Evolutionary conservation across 2,113 vertebrate species (phyloP).

Genomic region (Helogale parvula): DNA sequence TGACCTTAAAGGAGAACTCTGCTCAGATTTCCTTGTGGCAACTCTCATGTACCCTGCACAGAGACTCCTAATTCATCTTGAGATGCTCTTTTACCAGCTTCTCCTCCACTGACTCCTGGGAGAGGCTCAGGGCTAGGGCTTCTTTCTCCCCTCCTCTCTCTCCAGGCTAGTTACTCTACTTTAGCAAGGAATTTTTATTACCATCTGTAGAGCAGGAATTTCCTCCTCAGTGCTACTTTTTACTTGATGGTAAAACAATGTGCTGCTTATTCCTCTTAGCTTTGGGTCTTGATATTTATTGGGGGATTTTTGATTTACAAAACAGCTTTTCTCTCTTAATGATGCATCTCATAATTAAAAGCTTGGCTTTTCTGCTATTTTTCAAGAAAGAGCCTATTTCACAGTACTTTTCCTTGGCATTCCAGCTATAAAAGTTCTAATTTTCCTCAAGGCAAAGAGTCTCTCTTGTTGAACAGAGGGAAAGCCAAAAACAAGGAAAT

Average conservation of each 20-base stretch:
- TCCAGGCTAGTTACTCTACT: neutral
- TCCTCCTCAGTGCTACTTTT: neutral
- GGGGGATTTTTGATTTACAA: neutral
- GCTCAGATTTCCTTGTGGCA: neutral
- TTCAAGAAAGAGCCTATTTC: neutral
- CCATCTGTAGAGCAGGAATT: neutral
- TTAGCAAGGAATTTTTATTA: neutral
- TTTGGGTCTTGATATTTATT: neutral
- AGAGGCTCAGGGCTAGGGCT: neutral
- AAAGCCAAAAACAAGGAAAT: neutral
- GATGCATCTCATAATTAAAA: neutral
- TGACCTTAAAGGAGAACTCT: neutral
- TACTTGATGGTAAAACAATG: neutral
- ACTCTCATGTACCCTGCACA: neutral
- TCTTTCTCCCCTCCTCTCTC: neutral
- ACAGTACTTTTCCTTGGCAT: neutral
- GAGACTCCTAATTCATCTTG: neutral
- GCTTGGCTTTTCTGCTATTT: neutral
- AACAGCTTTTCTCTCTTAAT: neutral
- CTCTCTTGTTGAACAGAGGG: neutral
- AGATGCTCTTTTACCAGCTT: neutral
- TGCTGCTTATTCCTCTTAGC: neutral
- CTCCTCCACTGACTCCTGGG: neutral
- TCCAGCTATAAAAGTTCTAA: neutral
- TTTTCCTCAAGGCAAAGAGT: neutral